Percentiles rank a stretch among this genome's conserved stretches.
These are phyloP conservation scores for Malaclemys terrapin DNA, from an alignment of 2,113 vertebrate species.

Conservation along the genomic window DNA sequence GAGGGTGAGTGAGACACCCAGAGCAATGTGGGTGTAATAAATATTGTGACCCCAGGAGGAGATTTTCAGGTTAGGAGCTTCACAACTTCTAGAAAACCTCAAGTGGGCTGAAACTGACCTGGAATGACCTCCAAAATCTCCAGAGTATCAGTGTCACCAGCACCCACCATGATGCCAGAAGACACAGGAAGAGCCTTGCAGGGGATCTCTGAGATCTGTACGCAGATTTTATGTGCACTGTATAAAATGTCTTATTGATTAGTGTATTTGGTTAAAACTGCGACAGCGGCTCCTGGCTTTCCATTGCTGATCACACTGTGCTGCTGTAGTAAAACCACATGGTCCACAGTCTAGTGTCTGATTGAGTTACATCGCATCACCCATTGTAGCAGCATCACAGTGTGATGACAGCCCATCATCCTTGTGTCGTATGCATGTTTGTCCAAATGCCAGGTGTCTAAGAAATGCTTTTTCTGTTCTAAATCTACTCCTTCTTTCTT, in stretches of 20 bases:
- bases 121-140: background rate
- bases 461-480: constrained; percentile 4
- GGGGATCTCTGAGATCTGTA: background rate
- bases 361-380: background rate
- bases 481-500: constrained; percentile 13
- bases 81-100: background rate
- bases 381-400: background rate
- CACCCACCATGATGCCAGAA: background rate
- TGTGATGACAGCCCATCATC: background rate
- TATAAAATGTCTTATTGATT: background rate
- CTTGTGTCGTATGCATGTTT: background rate
- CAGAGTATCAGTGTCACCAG: background rate
- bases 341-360: background rate
- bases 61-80: background rate
- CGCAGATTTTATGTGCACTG: background rate
- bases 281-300: background rate
- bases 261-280: background rate
- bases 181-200: background rate
- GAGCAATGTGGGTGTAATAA: background rate
- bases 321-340: background rate
- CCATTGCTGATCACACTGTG: background rate
- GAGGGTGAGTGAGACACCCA: background rate
- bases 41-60: background rate
- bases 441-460: background rate
- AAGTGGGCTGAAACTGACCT: background rate